Base-by-base conservation (phyloP, 2,797 vertebrate species). In the Cryptoprocta ferox region DNA sequence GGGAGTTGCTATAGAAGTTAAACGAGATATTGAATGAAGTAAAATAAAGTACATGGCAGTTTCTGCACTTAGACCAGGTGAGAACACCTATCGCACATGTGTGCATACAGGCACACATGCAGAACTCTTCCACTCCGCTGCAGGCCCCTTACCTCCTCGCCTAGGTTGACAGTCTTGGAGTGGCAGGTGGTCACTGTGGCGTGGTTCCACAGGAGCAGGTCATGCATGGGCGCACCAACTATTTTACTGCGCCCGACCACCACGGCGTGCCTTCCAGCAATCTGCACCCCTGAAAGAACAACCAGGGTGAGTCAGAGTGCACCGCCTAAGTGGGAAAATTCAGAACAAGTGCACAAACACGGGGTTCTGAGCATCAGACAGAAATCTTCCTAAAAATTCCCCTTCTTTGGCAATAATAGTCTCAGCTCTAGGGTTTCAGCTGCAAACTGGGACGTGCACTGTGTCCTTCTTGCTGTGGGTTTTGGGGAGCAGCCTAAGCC, bases 201-300 rank as follows among this genome's bases (percentile, higher is more conserved):
- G 0, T 99, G 99, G 98, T 98, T 99, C 99, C 99, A 99, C 80
- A 99, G 99, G 96, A 99, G 99, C 91, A 99, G 98, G 98, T 99
- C 99, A 1, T 99, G 99, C 99, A 99, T 99, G 2, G 99, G 99
- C 19, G 99, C 99, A 0, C 99, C 99, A 0, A 99, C 99, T 0
- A 99, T 99, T 98, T 99, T 99, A 98, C 99, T 99, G 89, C 99
- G 99, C 14, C 99, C 99, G 5, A 99, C 98, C 95, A 99, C 99
- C 1, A 99, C 99, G 0, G 99, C 99, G 12, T 98, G 99, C 90
- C 99, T 99, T 79, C 99, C 99, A 0, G 99, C 99, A 97, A 99
- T 99, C 61, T 99, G 99, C 39, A 99, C 84, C 70, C 99, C 99
- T 99, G 97, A 95, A 97, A 82, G 83, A 97, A 1, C 97, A 82